Percentiles rank a stretch among this genome's conserved stretches.
These are phyloP conservation scores for Clostera curtula DNA, from an alignment of 2,888 invertebrate genomes.

Conservation along the genomic window DNA sequence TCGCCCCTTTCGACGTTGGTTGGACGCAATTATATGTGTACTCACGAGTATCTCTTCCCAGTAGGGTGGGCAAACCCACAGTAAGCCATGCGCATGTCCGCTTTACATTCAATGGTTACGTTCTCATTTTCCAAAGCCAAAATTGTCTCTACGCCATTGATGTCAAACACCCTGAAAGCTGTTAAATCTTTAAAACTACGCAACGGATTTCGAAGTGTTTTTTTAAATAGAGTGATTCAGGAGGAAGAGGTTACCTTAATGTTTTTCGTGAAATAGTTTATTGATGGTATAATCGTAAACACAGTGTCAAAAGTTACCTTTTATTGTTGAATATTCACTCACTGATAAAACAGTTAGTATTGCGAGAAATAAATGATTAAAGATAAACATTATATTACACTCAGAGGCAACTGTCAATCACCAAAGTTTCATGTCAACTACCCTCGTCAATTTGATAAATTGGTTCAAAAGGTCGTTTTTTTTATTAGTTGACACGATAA, in stretches of 20 bases:
- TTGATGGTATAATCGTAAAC: no score
- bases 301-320: no score
- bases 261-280: no score
- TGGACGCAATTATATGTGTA: constrained; percentile 9
- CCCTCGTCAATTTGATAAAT: no score
- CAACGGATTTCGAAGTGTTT: no score
- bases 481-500: no score
- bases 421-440: no score
- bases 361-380: constrained; percentile 7
- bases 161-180: constrained; percentile 51
- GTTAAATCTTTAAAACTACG: constrained; percentile 16
- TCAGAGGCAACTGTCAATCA: no score
- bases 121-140: constrained; percentile 50
- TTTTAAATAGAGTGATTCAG: no score
- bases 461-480: no score
- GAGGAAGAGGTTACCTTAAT: no score
- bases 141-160: constrained; percentile 43
- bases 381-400: constrained; percentile 24
- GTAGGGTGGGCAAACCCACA: constrained; percentile 61
- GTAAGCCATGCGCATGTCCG: constrained; percentile 51
- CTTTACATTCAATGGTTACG: constrained; percentile 48
- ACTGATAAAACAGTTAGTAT: constrained; percentile 9
- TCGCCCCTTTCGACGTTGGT: neutral
- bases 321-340: constrained; percentile 6
- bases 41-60: constrained; percentile 63